phyloP scores from a whole-genome alignment of 2,888 invertebrate species.

The Epinotia nisella region DNA sequence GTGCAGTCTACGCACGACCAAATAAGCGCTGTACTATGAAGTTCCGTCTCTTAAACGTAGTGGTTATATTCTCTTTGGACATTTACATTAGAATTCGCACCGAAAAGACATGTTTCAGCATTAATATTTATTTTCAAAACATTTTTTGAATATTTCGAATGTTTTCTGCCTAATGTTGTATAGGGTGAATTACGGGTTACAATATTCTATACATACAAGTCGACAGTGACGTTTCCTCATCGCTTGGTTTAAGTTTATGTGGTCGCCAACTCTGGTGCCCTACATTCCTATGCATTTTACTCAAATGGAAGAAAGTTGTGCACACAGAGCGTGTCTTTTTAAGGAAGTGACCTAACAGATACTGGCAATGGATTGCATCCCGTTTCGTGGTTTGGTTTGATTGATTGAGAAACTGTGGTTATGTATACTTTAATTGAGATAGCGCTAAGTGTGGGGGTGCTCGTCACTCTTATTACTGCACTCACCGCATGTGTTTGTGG shows the following conservation, averaged over 20 bases:
- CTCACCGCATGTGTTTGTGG: conserved; percentile 89
- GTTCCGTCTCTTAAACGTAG: no score
- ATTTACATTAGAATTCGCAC: conserved; percentile 19
- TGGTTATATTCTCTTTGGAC: no score
- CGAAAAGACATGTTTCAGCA: conserved; percentile 40
- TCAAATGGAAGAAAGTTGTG: conserved; percentile 81
- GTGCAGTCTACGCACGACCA: no score
- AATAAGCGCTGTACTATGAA: no score
- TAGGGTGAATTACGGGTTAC: neutral
- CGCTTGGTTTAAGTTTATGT: conserved; percentile 51
- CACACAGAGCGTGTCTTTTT: conserved; percentile 65
- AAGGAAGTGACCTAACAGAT: conserved; percentile 70
- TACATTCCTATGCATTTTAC: conserved; percentile 74
- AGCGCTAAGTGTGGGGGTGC: conserved; percentile 75
- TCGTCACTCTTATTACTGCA: conserved; percentile 76
- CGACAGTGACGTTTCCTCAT: conserved; percentile 38
- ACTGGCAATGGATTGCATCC: conserved; percentile 65
- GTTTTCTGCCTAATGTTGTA: neutral
- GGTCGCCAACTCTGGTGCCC: conserved; percentile 63
- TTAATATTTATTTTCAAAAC: conserved; percentile 32
- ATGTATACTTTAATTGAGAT: conserved; percentile 80
- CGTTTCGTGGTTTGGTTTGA: conserved; percentile 52
- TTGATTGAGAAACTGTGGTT: conserved; percentile 66
- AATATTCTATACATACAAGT: neutral
- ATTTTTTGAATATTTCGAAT: conserved; percentile 25